Base-by-base conservation (phyloP, 2,888 invertebrate genomes). In the Lycaena phlaeas region DNA sequence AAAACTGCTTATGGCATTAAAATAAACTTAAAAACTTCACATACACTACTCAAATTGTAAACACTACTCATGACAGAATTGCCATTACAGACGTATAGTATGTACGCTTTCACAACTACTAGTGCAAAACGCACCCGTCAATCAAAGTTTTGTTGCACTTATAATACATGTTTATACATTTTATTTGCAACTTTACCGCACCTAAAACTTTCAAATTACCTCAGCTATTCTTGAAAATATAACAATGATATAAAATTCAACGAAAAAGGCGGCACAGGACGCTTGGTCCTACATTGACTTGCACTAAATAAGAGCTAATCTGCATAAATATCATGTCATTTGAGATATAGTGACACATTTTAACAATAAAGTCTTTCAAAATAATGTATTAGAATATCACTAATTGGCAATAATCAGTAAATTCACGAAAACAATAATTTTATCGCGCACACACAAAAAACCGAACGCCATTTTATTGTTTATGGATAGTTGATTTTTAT, bases 401-500 rank as follows among this genome's bases (percentile, higher is more conserved):
- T 60, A 59, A 49, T 53, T 46, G 43, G 54, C 46, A 59, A 59
- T 52, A 62, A 61, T 54, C 52, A 44, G 44, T 41, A 54, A 61
- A 68, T 63, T 63, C 44, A 60, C 51, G 68, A 78, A 79, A 81
- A 82, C 78, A 81, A 78, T 77, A 68, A 72, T 68, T 78, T 70
- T 63, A 73, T 72, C 69, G 70, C 69, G 70, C 82, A 84, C 82
- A 84, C 82, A 84, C 84, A 77, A 82, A 79, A 84, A 84, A 77
- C 74, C 66, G 65, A 64, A 74, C 81, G 85, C 85, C 85, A 85
- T 85, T 81, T 85, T 85, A 72, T 79, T 85, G 72, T 79, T 77
- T 85, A 79, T 85, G 84, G 76, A 54, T 43, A 54, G 3, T 5
- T 29, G 14, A 29, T 29, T 15, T 25, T 40, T 22, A n/a, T 26